A percentile compares a stretch with the other conserved stretches of the same genome.
These are phyloP conservation scores for Agriopis marginaria DNA, from an alignment of 2,888 invertebrate genomes.

Conservation along the genomic window DNA sequence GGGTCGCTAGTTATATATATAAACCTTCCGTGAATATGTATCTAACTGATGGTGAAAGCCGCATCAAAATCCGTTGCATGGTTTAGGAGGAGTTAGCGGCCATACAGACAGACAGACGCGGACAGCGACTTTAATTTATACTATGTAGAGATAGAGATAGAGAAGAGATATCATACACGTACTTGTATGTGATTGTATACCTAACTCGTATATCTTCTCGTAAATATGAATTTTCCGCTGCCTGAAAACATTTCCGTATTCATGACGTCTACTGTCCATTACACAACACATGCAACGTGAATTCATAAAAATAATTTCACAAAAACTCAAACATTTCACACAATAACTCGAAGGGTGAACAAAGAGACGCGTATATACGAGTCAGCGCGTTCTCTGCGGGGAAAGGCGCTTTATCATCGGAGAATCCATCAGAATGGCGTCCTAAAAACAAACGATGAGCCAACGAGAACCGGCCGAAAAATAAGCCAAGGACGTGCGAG, in stretches of 20 bases:
- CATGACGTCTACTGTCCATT: conserved; percentile 19
- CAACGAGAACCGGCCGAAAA: conserved; percentile 43
- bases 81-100: too few relatives aligned
- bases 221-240: not conserved
- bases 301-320: conserved; percentile 27
- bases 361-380: conserved; percentile 41
- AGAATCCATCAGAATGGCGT: conserved; percentile 51
- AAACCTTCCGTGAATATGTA: too few relatives aligned
- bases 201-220: not conserved
- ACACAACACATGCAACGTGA: conserved; percentile 27
- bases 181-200: too few relatives aligned
- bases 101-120: too few relatives aligned
- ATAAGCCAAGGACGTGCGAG: conserved; percentile 48
- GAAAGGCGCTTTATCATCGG: conserved; percentile 53
- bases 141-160: too few relatives aligned
- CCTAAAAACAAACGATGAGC: conserved; percentile 56
- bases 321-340: conserved; percentile 43
- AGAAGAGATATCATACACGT: too few relatives aligned
- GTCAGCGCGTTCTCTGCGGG: conserved; percentile 25
- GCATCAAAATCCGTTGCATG: too few relatives aligned
- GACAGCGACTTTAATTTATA: too few relatives aligned
- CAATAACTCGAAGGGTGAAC: conserved; percentile 46
- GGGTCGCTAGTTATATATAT: too few relatives aligned
- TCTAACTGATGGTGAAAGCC: too few relatives aligned
- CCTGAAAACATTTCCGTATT: conserved; percentile 11